phyloP scores from a whole-genome alignment of 2,113 vertebrate genomes.

The Bombycilla garrulus region DNA sequence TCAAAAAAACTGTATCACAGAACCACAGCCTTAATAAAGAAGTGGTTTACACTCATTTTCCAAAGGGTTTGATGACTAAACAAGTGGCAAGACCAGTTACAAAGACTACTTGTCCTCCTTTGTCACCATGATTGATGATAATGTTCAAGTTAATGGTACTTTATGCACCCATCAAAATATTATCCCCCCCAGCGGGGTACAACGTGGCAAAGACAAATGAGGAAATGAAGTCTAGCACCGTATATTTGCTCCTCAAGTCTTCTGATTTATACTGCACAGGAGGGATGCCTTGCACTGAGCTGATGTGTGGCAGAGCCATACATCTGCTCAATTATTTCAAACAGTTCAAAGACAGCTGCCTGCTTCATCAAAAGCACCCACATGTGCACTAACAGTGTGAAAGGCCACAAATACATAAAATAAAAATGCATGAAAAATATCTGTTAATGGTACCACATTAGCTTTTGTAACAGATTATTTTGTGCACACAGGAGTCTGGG shows the following conservation, averaged over 20 bases:
- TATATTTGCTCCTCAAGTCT: neutral
- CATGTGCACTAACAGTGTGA: neutral
- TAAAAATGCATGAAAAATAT: neutral
- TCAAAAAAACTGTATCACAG: neutral
- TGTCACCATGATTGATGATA: slow-evolving; percentile 1
- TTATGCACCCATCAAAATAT: slow-evolving; percentile 55
- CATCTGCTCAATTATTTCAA: slow-evolving; percentile 15
- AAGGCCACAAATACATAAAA: neutral
- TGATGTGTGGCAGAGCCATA: neutral
- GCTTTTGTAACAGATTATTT: neutral
- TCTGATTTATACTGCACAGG: slow-evolving; percentile 11
- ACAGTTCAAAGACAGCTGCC: slow-evolving; percentile 9
- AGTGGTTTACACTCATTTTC: neutral
- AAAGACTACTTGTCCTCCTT: slow-evolving; percentile 51
- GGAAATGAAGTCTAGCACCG: neutral
- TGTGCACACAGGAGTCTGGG: neutral
- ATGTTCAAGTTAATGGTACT: slow-evolving; percentile 29
- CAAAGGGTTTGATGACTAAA: slow-evolving; percentile 18
- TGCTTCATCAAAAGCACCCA: neutral
- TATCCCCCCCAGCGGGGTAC: neutral
- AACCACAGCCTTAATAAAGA: neutral
- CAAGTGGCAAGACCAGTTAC: neutral
- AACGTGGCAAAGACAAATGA: slow-evolving; percentile 10
- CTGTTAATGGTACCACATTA: neutral
- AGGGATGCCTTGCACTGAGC: neutral